phyloP scores from a whole-genome alignment of 2,888 invertebrate genomes.

The Oligia fasciuncula region DNA sequence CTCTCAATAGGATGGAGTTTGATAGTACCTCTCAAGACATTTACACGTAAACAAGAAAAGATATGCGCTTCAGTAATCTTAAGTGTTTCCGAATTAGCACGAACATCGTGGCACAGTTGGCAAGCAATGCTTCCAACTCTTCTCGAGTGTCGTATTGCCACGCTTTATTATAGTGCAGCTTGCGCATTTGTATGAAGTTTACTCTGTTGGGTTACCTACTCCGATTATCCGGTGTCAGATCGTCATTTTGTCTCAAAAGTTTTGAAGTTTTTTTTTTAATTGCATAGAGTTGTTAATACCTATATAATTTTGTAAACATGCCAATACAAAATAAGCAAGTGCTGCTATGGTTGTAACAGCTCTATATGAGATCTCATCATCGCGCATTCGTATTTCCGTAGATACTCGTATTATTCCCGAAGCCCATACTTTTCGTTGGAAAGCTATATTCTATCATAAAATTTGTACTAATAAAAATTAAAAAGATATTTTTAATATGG shows the following conservation, averaged over 20 bases:
- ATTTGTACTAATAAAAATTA: background rate
- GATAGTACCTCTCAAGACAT: conserved; percentile 88
- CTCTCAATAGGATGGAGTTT: conserved; percentile 84
- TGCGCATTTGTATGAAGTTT: background rate
- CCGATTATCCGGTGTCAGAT: background rate
- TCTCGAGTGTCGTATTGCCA: background rate
- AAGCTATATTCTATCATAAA: conserved; percentile 1
- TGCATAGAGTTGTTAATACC: background rate
- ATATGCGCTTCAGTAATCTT: background rate
- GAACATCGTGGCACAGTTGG: background rate
- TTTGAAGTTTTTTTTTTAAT: background rate
- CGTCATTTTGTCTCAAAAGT: background rate
- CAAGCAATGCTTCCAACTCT: background rate
- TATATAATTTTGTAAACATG: background rate
- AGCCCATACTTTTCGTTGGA: background rate
- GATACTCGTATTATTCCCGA: background rate
- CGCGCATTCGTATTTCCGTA: background rate
- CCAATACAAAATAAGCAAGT: background rate
- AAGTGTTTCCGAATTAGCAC: background rate
- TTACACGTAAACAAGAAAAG: background rate
- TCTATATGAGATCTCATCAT: background rate
- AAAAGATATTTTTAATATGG: background rate
- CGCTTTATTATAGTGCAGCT: background rate
- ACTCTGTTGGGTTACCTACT: background rate
- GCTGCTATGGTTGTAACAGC: background rate